Evolutionary conservation across 1,140 invertebrate genomes (phyloP), one percentile per base, ranked within the genome.

Genomic region (Brachionus plicatilis): DNA sequence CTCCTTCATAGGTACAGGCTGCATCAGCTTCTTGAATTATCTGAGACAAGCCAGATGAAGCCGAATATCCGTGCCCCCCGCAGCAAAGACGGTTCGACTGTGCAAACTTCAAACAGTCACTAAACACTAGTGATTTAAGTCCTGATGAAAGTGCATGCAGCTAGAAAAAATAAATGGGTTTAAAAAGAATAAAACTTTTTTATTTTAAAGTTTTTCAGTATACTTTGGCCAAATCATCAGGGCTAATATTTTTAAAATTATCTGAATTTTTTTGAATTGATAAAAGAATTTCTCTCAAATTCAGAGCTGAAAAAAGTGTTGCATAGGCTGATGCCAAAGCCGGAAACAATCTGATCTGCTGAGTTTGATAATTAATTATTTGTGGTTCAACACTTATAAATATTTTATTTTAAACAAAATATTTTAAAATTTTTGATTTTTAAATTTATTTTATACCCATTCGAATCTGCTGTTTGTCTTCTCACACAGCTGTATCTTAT

Each of bases 41-140:
- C 65, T 92, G 91, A 14, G 95, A 95, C 29, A 97, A 91, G 88
- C 94, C 95, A 85, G 94, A 95, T 53, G 93, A 92, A 17, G 93
- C 92, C 92, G 95, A 94, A 90, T 94, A 98, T 11, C 96, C 96
- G 88, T 97, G 96, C 4, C 96, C 96, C 43, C 96, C 96, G 89
- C 96, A 97, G 1, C 95, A 90, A 45, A 95, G 89, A 11, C 96
- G 92, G 85, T 94, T 93, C 29, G 92, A 84, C 80, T 97, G 95
- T 50, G 96, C 92, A 2, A 92, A 93, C 37, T 88, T 87, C 8
- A 93, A 91, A 45, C 92, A 92, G 87, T 94, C 93, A 20, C 92
- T 91, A 9, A 94, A 93, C 82, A 92, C 93, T 6, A 95, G 92
- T 9, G 96, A 94, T 91, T 98, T 98, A 84, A 98, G 88, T 86